Conservation (phyloP, 2,888 invertebrate genomes). For the Archaeoteleia sp. region DNA sequence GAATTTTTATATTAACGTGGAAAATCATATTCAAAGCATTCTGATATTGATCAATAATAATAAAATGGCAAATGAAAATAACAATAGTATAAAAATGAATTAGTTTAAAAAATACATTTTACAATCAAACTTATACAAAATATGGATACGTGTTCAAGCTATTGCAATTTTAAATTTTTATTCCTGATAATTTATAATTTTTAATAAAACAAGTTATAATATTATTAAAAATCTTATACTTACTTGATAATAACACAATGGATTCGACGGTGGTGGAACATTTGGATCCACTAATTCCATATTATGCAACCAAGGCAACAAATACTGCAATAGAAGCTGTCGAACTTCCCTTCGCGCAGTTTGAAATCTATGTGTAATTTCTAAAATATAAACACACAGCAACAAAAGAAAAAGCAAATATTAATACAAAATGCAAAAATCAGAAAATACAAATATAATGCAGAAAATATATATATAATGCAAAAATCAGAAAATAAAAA, state of each 20-base stretch:
- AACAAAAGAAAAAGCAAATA: too few species aligned
- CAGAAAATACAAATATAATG: constrained; percentile 29
- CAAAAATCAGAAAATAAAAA: background rate
- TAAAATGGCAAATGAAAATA: too few species aligned
- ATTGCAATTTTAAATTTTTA: background rate
- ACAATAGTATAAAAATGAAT: background rate
- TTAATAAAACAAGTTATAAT: background rate
- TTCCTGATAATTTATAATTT: background rate
- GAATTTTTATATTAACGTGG: too few species aligned
- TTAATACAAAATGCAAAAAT: too few species aligned
- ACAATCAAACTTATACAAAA: too few species aligned
- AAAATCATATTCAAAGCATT: too few species aligned
- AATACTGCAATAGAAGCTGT: constrained; percentile 91
- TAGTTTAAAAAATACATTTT: too few species aligned
- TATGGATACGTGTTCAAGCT: too few species aligned
- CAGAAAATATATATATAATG: too few species aligned
- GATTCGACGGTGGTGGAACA: constrained; percentile 90
- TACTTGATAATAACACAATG: constrained; percentile 90
- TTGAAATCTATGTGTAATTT: constrained; percentile 97
- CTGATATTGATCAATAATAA: too few species aligned
- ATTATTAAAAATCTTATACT: constrained; percentile 35
- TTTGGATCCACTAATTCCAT: constrained; percentile 98
- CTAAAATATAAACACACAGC: constrained; percentile 77
- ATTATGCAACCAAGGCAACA: constrained; percentile 98
- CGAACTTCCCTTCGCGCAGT: constrained; percentile 95